phyloP scores from a whole-genome alignment of 2,113 vertebrate genomes.

The Nesospiza acunhae region DNA sequence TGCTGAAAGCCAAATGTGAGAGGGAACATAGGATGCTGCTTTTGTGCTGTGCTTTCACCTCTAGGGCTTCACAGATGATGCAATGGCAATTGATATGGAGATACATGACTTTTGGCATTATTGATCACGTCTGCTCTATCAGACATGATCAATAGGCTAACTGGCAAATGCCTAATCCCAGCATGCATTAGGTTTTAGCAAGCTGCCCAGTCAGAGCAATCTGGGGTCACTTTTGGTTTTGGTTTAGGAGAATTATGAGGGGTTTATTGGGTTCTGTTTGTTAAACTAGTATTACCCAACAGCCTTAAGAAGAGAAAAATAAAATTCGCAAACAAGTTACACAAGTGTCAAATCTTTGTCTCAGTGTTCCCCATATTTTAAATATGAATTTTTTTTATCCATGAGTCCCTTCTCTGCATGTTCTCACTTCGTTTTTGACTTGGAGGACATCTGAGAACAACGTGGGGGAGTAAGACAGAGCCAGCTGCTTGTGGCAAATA shows the following conservation, averaged over 20 bases:
- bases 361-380: background rate
- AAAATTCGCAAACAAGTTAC: background rate
- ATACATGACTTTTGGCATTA: background rate
- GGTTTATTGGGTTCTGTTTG: fast-evolving
- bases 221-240: background rate
- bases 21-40: background rate
- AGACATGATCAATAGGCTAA: conserved; percentile 9
- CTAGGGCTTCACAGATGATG: background rate
- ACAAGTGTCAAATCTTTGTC: background rate
- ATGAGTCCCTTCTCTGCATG: background rate
- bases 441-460: conserved; percentile 7
- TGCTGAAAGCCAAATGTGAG: background rate
- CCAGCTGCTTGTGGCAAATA: background rate
- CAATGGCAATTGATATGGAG: background rate
- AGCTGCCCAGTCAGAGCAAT: background rate
- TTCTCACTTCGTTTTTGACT: background rate
- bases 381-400: background rate
- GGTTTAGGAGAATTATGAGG: background rate
- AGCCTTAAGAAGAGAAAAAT: background rate
- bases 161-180: background rate
- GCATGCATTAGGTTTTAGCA: background rate
- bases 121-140: conserved; percentile 16
- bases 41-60: background rate
- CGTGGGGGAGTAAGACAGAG: background rate
- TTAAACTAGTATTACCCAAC: background rate